Evolutionary conservation across 1,140 invertebrate species (phyloP).

Genomic region (Campoletis sonorensis): DNA sequence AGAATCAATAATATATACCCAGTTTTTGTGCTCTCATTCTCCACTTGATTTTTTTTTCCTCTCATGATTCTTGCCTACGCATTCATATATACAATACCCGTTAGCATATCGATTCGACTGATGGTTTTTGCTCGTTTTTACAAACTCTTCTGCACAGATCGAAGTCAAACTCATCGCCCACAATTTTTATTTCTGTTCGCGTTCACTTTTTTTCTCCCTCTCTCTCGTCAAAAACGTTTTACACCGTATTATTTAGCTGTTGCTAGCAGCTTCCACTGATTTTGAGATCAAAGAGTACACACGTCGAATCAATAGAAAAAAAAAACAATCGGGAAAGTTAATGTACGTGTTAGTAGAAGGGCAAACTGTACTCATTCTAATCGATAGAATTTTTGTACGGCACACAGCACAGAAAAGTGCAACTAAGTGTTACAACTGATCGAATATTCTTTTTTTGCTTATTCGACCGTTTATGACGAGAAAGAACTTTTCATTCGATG

Average conservation of each 20-base stretch:
- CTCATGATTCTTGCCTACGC: background rate
- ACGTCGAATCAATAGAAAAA: background rate
- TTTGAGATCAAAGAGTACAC: background rate
- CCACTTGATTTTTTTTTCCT: background rate
- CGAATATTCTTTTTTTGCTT: too few relatives aligned
- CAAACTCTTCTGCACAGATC: background rate
- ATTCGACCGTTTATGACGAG: too few relatives aligned
- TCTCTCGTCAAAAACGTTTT: background rate
- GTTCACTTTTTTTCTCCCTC: background rate
- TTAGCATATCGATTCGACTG: slow-evolving; percentile 22
- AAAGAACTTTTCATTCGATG: too few relatives aligned
- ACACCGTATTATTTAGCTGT: background rate
- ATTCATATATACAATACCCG: background rate
- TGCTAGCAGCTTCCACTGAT: background rate
- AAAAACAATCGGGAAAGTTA: background rate
- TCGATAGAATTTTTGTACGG: too few relatives aligned
- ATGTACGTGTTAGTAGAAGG: too few relatives aligned
- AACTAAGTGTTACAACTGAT: too few relatives aligned
- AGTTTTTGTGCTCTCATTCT: slow-evolving; percentile 7
- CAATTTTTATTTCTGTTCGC: background rate
- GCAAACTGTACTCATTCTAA: too few relatives aligned
- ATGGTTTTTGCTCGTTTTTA: background rate
- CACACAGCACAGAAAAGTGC: too few relatives aligned
- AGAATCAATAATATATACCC: background rate
- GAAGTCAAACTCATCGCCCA: background rate